Evolutionary conservation across 2,888 invertebrate genomes (phyloP).

Genomic region (Actias luna): DNA sequence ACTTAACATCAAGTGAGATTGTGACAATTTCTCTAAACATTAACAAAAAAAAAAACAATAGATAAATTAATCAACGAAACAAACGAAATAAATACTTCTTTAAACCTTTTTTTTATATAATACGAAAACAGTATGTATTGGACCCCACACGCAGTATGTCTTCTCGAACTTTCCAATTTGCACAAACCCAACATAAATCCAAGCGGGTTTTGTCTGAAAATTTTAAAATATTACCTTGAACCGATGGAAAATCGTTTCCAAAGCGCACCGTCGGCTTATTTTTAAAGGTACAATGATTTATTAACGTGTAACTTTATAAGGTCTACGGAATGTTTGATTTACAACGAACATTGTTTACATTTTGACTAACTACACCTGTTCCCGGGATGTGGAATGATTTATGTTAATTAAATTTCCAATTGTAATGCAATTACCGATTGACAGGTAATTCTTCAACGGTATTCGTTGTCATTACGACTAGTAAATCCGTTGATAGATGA

Average conservation of each 20-base stretch:
- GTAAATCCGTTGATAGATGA: too few relatives aligned
- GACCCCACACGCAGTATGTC: conserved; percentile 55
- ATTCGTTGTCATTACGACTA: too few relatives aligned
- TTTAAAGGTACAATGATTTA: conserved; percentile 59
- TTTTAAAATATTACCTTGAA: conserved; percentile 63
- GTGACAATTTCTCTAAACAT: too few relatives aligned
- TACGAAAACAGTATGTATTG: conserved; percentile 27
- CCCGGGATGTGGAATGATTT: background rate
- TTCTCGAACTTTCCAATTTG: conserved; percentile 68
- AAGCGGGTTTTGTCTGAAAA: conserved; percentile 56
- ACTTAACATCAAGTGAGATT: too few relatives aligned
- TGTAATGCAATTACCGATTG: too few relatives aligned
- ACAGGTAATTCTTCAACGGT: too few relatives aligned
- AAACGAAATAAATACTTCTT: conserved; percentile 1
- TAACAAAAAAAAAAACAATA: background rate
- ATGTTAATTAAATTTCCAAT: too few relatives aligned
- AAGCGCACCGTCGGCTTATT: conserved; percentile 45
- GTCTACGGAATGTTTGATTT: background rate
- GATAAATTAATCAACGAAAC: background rate
- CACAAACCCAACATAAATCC: conserved; percentile 69
- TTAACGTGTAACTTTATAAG: conserved; percentile 32
- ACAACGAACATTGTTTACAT: background rate
- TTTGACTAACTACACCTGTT: background rate
- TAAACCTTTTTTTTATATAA: background rate
- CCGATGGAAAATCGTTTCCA: conserved; percentile 38